These are phyloP conservation scores for Leiothrix lutea DNA, from an alignment of 2,113 vertebrate genomes.

Conservation along the genomic window DNA sequence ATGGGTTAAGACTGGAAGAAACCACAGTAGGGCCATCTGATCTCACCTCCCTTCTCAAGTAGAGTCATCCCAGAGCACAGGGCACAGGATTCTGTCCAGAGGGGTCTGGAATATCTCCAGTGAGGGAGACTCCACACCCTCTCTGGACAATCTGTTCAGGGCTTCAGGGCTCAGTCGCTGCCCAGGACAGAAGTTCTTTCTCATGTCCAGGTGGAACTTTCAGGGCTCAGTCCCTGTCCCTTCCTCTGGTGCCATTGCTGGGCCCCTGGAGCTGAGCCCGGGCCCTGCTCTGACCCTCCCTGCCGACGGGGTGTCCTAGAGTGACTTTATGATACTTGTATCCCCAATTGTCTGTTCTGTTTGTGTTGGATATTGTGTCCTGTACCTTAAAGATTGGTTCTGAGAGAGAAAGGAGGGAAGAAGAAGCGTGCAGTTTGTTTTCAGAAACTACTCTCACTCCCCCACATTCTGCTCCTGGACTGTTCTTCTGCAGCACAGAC, in stretches of 20 bases:
- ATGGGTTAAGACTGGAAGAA: not conserved
- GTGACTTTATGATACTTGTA: too few species aligned
- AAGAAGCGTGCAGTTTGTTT: too few species aligned
- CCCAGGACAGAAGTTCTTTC: not conserved
- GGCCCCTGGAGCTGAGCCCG: not conserved
- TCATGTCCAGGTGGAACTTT: rapidly evolving
- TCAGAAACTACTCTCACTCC: too few species aligned
- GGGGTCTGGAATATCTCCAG: not conserved
- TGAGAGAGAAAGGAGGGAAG: too few species aligned
- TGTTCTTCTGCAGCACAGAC: too few species aligned
- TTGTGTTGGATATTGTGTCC: too few species aligned
- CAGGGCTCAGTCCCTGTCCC: not conserved
- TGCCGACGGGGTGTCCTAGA: not conserved
- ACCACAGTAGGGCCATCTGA: not conserved
- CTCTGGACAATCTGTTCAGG: not conserved
- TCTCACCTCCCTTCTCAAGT: not conserved
- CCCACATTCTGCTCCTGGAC: too few species aligned
- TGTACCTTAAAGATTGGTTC: too few species aligned
- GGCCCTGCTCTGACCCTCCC: not conserved
- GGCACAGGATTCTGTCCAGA: not conserved
- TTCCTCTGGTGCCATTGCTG: not conserved
- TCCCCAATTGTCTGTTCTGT: too few species aligned
- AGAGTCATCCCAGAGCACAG: not conserved
- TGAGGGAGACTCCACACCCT: not conserved
- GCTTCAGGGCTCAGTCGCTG: rapidly evolving